These are phyloP conservation scores for Egretta garzetta DNA, from an alignment of 2,113 vertebrate genomes.

Conservation along the genomic window DNA sequence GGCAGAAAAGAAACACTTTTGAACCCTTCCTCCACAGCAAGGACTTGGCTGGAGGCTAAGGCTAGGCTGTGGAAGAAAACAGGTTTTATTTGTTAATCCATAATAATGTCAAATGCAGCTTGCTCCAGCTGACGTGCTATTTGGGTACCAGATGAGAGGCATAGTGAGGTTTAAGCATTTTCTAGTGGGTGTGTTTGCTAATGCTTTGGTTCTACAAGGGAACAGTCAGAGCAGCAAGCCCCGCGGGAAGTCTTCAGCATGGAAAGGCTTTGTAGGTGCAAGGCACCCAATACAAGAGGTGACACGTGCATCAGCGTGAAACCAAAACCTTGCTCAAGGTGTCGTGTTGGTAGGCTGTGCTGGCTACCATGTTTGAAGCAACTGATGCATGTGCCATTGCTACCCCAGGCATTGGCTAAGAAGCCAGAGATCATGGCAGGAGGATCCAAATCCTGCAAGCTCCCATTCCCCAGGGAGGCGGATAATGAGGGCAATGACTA, in stretches of 20 bases:
- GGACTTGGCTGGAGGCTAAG: not conserved
- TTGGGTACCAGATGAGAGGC: not conserved
- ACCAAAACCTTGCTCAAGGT: not conserved
- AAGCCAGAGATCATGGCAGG: not conserved
- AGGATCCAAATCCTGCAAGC: not conserved
- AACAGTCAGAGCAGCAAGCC: not conserved
- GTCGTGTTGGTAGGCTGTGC: accelerated
- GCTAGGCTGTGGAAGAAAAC: not conserved
- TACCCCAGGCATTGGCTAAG: not conserved
- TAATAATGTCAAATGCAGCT: not conserved
- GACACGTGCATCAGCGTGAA: not conserved
- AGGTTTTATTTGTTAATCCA: not conserved
- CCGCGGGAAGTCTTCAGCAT: not conserved
- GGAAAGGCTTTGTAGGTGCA: not conserved
- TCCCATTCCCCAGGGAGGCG: not conserved
- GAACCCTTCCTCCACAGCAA: not conserved
- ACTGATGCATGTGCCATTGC: not conserved
- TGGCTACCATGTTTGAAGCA: not conserved
- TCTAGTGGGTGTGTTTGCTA: not conserved
- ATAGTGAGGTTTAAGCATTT: not conserved
- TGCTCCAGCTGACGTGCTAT: not conserved
- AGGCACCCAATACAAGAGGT: not conserved
- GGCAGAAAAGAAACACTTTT: not conserved
- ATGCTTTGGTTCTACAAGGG: not conserved
- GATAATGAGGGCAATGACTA: not conserved